Evolutionary conservation across 1,140 invertebrate species (phyloP), one percentile per base, ranked within the genome.

Genomic region (Drosophila micromelanica): DNA sequence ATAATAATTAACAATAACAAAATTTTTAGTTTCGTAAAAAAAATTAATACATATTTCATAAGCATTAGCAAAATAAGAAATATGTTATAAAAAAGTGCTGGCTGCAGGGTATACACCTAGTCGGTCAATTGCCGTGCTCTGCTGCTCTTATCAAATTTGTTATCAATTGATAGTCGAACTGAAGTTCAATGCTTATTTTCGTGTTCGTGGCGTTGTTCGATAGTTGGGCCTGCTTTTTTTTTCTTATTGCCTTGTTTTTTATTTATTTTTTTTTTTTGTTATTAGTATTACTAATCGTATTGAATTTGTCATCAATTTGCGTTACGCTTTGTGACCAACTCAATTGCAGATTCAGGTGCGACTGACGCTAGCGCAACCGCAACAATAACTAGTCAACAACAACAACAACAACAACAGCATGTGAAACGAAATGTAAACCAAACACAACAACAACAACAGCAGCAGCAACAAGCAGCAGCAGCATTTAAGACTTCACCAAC

Each of bases 381-480:
- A 78, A 68, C 63, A 76, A 51, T 40, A 75, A 73, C 78, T 86
- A 80, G 78, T 80, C 86, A 90, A 67, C 67, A 71, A 71, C 63
- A 48, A 49, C 63, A 67, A 42, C 48, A n/a, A n/a, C n/a, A 69
- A 49, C 63, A 67, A 48, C 48, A 69, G 68, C 63, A 73, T 67
- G 71, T 71, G 59, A 72, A 80, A 57, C 79, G 70, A 68, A 77
- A 73, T 78, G 55, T 76, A 78, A 76, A 60, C 63, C 73, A 78
- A 73, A 79, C 78, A 60, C 56, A 56, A 40, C 52, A 57, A 51
- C 70, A 70, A 37, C 56, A 68, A 61, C 73, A 45, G 52, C 65
- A 51, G 51, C 65, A 30, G 48, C 67, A 38, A 27, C 68, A 49
- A 57, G 20, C 38, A 49, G 20, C 30, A 64, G 51, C 68, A 56